phyloP scores from a whole-genome alignment of 2,797 vertebrate genomes.

The Rhynchotus rufescens region DNA sequence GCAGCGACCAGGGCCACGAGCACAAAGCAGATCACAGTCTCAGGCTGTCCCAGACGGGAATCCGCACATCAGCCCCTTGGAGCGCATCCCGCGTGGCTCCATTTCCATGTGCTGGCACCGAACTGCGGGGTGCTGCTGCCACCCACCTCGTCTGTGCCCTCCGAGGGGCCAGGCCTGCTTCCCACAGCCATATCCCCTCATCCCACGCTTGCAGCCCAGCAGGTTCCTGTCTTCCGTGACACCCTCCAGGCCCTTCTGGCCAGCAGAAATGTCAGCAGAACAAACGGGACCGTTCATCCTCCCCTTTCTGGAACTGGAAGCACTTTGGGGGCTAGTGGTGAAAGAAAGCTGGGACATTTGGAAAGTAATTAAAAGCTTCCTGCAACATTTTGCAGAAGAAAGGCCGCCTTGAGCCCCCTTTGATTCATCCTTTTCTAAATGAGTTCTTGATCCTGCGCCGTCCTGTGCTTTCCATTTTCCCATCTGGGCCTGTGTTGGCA shows the following conservation, averaged over 20 bases:
- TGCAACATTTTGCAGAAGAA: background rate
- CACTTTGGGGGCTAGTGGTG: background rate
- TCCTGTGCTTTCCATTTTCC: background rate
- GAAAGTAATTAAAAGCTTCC: background rate
- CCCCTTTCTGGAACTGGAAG: too few species aligned
- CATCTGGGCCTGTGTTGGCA: fast-evolving
- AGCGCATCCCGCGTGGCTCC: too few species aligned
- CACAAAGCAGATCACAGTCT: background rate
- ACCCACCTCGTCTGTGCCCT: too few species aligned
- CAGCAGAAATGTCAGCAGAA: background rate
- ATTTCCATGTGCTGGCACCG: background rate
- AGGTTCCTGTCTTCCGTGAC: background rate
- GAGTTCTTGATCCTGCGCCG: background rate
- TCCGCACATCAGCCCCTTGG: too few species aligned
- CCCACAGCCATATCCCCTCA: background rate
- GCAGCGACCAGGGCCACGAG: background rate
- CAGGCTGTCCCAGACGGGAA: background rate
- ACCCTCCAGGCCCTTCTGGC: background rate
- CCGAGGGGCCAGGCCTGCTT: too few species aligned
- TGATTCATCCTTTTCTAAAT: background rate
- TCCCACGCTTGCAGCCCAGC: too few species aligned
- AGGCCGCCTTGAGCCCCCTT: background rate
- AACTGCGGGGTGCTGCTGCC: too few species aligned
- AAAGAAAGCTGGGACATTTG: background rate
- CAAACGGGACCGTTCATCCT: background rate